Percentiles rank a stretch among this genome's conserved stretches.
Evolutionary conservation across 2,888 invertebrate species (phyloP).

Genomic region (Stenichneumon culpator): DNA sequence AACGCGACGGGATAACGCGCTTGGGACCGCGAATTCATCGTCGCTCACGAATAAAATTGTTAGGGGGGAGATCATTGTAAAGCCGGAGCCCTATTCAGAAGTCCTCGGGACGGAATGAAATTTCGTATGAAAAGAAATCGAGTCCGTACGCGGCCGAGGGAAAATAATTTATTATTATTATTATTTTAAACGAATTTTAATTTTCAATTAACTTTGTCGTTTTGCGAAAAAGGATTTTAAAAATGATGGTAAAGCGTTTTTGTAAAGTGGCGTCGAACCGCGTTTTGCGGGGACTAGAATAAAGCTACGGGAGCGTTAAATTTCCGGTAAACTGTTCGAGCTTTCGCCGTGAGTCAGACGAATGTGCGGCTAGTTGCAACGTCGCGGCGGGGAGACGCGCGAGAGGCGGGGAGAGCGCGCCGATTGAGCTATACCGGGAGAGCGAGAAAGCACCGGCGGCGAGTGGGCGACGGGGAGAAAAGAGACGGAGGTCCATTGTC

Average conservation of each 20-base stretch:
- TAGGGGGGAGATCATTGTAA: constrained; percentile 51
- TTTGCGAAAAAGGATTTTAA: not conserved
- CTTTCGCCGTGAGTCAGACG: constrained; percentile 70
- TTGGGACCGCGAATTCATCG: constrained; percentile 52
- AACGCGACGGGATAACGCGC: constrained; percentile 40
- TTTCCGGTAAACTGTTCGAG: constrained; percentile 65
- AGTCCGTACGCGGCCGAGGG: not conserved
- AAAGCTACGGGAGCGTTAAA: constrained; percentile 41
- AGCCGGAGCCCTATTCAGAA: constrained; percentile 8
- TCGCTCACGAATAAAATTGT: constrained; percentile 31
- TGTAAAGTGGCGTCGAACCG: not conserved
- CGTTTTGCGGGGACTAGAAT: constrained; percentile 17
- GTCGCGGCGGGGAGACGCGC: constrained; percentile 31
- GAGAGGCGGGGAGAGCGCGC: constrained; percentile 17
- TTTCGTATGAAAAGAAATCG: constrained; percentile 6
- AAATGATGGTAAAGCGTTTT: not conserved
- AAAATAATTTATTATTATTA: not conserved
- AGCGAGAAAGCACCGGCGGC: constrained; percentile 63
- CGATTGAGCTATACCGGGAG: constrained; percentile 66
- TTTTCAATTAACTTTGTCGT: not conserved
- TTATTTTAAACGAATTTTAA: not conserved
- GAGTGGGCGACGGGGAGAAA: constrained; percentile 64
- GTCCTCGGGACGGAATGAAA: constrained; percentile 11
- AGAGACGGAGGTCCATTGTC: constrained; percentile 65
- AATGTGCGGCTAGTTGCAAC: constrained; percentile 53